Base-by-base conservation (phyloP, 2,797 vertebrate genomes). In the Naso thynnoides region DNA sequence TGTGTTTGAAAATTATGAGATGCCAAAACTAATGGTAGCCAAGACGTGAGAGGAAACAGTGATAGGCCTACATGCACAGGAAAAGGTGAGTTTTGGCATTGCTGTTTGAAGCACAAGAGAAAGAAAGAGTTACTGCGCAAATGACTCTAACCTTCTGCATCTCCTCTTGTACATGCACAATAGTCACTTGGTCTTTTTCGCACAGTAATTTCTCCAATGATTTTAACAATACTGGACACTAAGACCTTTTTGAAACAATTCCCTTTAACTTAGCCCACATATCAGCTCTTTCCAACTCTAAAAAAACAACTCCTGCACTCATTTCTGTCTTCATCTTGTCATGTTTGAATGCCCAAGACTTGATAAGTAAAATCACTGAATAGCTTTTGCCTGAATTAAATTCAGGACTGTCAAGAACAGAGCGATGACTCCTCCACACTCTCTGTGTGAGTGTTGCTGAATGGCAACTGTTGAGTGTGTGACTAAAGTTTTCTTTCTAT, bases 341-440 rank as follows among this genome's bases (percentile, higher is more conserved):
- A 13, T 9, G 31, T 31, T 27, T 48, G 13, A 72, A 72, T 38
- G 38, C 42, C 9, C 23, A 6, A 44, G n/a, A 64, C 44, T 41
- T 72, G 50, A 73, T 55, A 14, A 76, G 44, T 67, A 54, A 61
- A 74, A 76, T 52, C 26, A 72, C 18, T 53, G 36, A 68, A 70
- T 54, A 47, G 13, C 44, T 57, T 71, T 33, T 21, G 5, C 24
- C 5, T 69, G 9, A 75, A 57, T 78, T 56, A 29, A 21, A 41
- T 65, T 72, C 24, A 65, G 73, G 62, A 29, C 18, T 38, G 8
- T 39, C 38, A 67, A 49, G 44, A 59, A 68, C 8, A 49, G 23
- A 59, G 21, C 33, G 36, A 39, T 74, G 48, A 57, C 64, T 29
- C 38, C 4, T 41, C 36, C 26, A 18, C 16, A 41, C 11, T 33